Conservation (phyloP, 2,888 invertebrate species). For the Spilosoma lubricipeda region DNA sequence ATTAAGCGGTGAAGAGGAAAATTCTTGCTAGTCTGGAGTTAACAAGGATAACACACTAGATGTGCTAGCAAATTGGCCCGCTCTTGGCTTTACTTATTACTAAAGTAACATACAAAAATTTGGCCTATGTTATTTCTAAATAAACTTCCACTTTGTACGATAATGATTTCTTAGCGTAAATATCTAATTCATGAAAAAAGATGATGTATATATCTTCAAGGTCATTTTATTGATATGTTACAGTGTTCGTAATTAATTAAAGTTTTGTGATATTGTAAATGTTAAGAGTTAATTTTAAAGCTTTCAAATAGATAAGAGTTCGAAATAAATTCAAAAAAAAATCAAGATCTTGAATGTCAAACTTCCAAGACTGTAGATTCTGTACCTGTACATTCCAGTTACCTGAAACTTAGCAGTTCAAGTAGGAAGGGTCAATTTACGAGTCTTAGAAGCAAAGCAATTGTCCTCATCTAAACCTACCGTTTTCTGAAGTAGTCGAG, state of each 20-base stretch:
- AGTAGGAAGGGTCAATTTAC: not conserved
- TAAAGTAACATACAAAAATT: too few species aligned
- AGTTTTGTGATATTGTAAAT: not conserved
- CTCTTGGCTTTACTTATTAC: not conserved
- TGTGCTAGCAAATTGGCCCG: not conserved
- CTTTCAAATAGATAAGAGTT: not conserved
- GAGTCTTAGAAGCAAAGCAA: not conserved
- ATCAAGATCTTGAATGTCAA: too few species aligned
- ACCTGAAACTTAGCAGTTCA: not conserved
- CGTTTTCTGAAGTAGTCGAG: not conserved
- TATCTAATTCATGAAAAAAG: not conserved
- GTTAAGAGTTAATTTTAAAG: not conserved
- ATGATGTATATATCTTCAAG: not conserved
- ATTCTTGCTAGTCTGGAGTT: not conserved
- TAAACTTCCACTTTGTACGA: too few species aligned
- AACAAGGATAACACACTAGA: not conserved
- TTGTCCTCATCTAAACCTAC: not conserved
- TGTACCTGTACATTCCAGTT: not conserved
- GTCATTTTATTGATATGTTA: not conserved
- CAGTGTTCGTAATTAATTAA: not conserved
- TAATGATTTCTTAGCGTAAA: too few species aligned
- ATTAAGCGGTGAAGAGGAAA: slow-evolving; percentile 4
- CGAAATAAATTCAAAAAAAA: too few species aligned
- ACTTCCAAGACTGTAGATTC: too few species aligned
- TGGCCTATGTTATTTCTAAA: not conserved